Base-by-base conservation (phyloP, 2,888 invertebrate species). In the Hedya salicella region DNA sequence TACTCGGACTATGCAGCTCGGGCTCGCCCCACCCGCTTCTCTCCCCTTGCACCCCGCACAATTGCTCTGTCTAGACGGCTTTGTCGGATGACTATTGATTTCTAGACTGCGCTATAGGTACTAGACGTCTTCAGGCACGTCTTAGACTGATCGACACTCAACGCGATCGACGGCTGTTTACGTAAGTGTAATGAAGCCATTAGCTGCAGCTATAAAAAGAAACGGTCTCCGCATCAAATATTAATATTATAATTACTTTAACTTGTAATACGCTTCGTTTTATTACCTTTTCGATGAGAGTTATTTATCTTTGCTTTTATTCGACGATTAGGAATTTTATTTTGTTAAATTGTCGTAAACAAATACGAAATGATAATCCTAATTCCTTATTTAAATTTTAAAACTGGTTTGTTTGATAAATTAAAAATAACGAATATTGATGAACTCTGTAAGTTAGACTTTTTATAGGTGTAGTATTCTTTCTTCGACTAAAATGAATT, bases 171-270 rank as follows among this genome's bases (percentile, higher is more conserved):
- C 44, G 52, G 44, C 49, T 65, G 64, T 65, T 65, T 65, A 65
- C 39, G 25, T 44, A 52, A 59, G 42, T 44, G 64, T 65, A 52
- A 64, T 64, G 44, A 52, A 14, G 36, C 50, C 42, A 64, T 64
- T 52, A 65, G 44, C 44, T 46, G 44, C 25, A 52, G 36, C 59
- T 21, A 46, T 65, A 65, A 65, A 64, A 65, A 57, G 30, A 44
- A 44, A 25, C 32, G 30, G 25, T 14, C 53, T 46, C 30, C 50
- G 13, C 48, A 50, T 57, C 32, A 42, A 32, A 57, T 63, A 57
- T 56, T 50, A 64, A 64, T 50, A 65, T 65, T 50, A 32, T 59
- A 65, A 65, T 59, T 65, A 46, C 44, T 65, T 59, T 25, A 17
- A 65, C 44, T 30, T 36, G 49, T 53, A 39, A 62, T 48, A 25